phyloP scores from a whole-genome alignment of 1,140 invertebrate species.

The Drosophila nigromelanica region DNA sequence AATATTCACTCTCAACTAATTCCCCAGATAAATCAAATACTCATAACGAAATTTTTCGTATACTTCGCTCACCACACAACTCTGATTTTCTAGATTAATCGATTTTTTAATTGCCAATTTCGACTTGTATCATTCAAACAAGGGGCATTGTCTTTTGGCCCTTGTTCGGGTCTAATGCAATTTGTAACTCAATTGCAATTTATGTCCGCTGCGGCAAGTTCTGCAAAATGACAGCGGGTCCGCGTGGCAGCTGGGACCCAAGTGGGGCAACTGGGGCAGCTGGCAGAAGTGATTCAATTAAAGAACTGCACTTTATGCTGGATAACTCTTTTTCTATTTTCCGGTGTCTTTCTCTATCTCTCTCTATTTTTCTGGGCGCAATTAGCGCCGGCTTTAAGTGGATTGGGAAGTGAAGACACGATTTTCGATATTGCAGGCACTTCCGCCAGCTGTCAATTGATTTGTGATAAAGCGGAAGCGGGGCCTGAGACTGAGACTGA shows the following conservation, averaged over 20 bases:
- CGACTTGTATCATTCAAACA: slow-evolving; percentile 1
- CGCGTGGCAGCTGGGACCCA: not conserved
- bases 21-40: not conserved
- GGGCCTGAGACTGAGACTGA: not conserved
- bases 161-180: slow-evolving; percentile 22
- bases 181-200: slow-evolving; percentile 39
- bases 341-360: not conserved
- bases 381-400: slow-evolving; percentile 29
- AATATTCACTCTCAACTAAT: not conserved
- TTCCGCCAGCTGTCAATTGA: slow-evolving; percentile 37
- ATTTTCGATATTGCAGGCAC: slow-evolving; percentile 30
- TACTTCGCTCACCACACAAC: no score
- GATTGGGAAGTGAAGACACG: slow-evolving; percentile 36
- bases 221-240: slow-evolving; percentile 9
- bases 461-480: slow-evolving; percentile 17
- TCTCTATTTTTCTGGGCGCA: not conserved
- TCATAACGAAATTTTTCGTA: not conserved
- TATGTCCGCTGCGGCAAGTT: slow-evolving; percentile 12
- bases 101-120: not conserved
- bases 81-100: slow-evolving; percentile 6
- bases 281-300: slow-evolving; percentile 44
- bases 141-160: slow-evolving; percentile 11
- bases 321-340: slow-evolving; percentile 14
- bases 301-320: slow-evolving; percentile 40
- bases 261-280: slow-evolving; percentile 13